Conservation (phyloP, 2,888 invertebrate genomes). For the Crossocerus cetratus region DNA sequence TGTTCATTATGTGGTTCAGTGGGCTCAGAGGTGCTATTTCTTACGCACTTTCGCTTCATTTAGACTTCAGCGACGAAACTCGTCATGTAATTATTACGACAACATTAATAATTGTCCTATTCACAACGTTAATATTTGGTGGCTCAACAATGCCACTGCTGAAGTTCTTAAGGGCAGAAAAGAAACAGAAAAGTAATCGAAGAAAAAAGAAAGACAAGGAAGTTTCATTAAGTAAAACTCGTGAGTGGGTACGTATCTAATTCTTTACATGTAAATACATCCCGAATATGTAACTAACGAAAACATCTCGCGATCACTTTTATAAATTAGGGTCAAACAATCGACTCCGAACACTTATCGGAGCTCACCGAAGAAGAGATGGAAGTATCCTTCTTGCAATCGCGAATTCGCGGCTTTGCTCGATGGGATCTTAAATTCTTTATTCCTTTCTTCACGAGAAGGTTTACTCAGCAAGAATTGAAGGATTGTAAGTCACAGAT, state of each 20-base stretch:
- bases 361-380: conserved; percentile 95
- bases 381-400: conserved; percentile 91
- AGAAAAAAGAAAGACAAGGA: conserved; percentile 85
- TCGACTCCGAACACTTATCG: conserved; percentile 95
- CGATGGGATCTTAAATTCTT: conserved; percentile 95
- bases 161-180: conserved; percentile 90
- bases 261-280: conserved; percentile 3
- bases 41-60: conserved; percentile 96
- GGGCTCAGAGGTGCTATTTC: conserved; percentile 98
- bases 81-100: conserved; percentile 98
- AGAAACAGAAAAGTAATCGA: conserved; percentile 78
- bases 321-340: conserved; percentile 85
- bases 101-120: conserved; percentile 97
- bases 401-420: conserved; percentile 91
- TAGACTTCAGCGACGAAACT: conserved; percentile 95
- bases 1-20: conserved; percentile 99
- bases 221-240: conserved; percentile 96
- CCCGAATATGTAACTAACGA: background rate
- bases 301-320: background rate
- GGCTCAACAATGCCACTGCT: conserved; percentile 98
- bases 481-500: conserved; percentile 98
- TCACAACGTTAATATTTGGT: conserved; percentile 96
- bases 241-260: conserved; percentile 87
- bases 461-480: conserved; percentile 96
- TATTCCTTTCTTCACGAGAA: conserved; percentile 96